phyloP scores from a whole-genome alignment of 2,888 invertebrate genomes.

The Dolichomitus sp. region DNA sequence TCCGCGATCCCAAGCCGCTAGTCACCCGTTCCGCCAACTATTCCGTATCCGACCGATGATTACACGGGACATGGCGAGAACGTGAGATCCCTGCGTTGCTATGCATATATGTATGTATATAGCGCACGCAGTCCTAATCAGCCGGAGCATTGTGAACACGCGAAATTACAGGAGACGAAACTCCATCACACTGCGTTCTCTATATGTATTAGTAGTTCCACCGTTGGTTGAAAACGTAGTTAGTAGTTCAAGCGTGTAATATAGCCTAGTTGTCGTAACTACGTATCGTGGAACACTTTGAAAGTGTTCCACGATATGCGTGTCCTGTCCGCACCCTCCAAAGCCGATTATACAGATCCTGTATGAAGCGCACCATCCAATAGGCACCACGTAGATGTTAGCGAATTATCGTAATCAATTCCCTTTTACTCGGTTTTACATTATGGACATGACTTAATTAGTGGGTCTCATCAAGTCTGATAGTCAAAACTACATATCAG shows the following conservation, averaged over 20 bases:
- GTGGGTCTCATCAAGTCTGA: conserved; percentile 49
- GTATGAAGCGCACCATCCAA: conserved; percentile 20
- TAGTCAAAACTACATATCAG: conserved; percentile 30
- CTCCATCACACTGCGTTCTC: conserved; percentile 54
- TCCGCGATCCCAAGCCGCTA: conserved; percentile 28
- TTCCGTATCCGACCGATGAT: conserved; percentile 58
- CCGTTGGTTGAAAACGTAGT: conserved; percentile 31
- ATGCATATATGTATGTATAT: conserved; percentile 38
- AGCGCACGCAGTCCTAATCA: conserved; percentile 75
- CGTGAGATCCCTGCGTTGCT: conserved; percentile 29
- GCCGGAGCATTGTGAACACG: conserved; percentile 78
- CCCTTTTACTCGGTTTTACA: conserved; percentile 54
- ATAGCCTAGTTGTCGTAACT: conserved; percentile 13
- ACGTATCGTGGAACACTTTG: conserved; percentile 26
- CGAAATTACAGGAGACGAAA: conserved; percentile 78
- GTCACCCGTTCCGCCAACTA: conserved; percentile 16
- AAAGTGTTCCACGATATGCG: conserved; percentile 26
- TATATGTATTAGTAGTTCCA: conserved; percentile 52
- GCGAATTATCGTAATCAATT: conserved; percentile 65
- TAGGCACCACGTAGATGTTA: conserved; percentile 57
- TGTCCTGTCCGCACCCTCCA: conserved; percentile 25
- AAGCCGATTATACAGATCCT: conserved; percentile 40
- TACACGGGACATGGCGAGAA: conserved; percentile 50
- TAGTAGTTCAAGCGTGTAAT: conserved; percentile 36
- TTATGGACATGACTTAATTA: conserved; percentile 29